Base-by-base conservation (phyloP, 2,888 invertebrate species). In the Meiosimyza platycephala region DNA sequence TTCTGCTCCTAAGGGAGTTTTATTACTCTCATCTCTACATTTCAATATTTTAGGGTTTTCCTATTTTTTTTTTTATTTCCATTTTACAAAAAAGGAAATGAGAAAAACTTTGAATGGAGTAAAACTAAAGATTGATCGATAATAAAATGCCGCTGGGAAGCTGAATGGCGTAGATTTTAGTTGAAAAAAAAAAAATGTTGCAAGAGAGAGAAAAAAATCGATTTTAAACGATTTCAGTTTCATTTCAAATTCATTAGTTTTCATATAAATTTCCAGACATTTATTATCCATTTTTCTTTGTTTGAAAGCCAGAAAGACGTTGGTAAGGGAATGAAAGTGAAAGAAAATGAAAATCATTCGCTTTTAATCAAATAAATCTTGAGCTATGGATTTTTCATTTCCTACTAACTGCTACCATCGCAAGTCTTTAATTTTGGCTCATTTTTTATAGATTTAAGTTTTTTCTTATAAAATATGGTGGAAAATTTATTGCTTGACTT, bases 401-500 rank as follows among this genome's bases (percentile, higher is more conserved):
- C 9, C 40, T 47, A 57, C 57, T 22, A 3, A 3, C 28, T 13
- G n/a, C n/a, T n/a, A n/a, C n/a, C n/a, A 33, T 62, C 15, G 15
- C 60, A 15, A 18, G 59, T 28, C 2, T 22, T 18, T 13, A 57
- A 57, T 18, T 6, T 22, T 18, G 16, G 12, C 13, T 57, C 22
- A 18, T 16, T 16, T 18, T 57, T n/a, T n/a, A 16, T 12, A 18
- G 57, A 18, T 57, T 57, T 57, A 18, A 22, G 28, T 59, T 59
- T 62, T 62, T 47, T 62, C 33, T 62, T 40, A 4, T 48, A 18
- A 67, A 67, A 67, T 48, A 40, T 40, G 40, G 6, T 40, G 40
- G 57, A 67, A 48, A 67, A 67, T 67, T 67, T 67, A 67, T 67
- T 57, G 57, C 67, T 40, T 22, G 67, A 57, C 67, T 67, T 67